Evolutionary conservation across 2,113 vertebrate genomes (phyloP).

Genomic region (Brevimyrus niger): DNA sequence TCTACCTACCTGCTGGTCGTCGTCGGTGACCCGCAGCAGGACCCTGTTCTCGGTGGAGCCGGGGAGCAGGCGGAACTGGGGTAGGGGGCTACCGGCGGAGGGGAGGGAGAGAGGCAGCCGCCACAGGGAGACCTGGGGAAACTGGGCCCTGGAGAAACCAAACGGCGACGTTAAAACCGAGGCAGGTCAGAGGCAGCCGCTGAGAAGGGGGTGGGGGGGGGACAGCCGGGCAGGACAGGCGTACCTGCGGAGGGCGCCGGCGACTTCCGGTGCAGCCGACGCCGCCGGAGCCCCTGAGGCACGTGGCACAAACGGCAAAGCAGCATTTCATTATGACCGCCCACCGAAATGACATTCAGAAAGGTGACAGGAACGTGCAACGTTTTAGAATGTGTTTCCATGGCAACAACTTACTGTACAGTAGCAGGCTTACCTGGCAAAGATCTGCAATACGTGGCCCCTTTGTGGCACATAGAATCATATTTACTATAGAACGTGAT

Average conservation of each 20-base stretch:
- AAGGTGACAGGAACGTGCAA: not conserved
- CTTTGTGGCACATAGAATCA: not conserved
- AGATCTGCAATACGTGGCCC: not conserved
- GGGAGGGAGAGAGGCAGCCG: conserved; percentile 28
- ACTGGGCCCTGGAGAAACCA: not conserved
- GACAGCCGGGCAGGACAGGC: not conserved
- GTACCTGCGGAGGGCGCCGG: not conserved
- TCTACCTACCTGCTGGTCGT: conserved; percentile 24
- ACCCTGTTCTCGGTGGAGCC: conserved; percentile 9
- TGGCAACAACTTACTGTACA: not conserved
- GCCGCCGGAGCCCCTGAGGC: not conserved
- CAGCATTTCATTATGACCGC: not conserved
- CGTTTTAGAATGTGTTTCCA: not conserved
- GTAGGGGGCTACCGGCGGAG: conserved; percentile 16
- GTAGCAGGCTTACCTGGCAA: not conserved
- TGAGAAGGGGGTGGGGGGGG: too few species aligned
- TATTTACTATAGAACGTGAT: not conserved
- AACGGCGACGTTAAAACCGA: not conserved
- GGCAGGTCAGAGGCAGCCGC: not conserved
- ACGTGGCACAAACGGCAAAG: not conserved
- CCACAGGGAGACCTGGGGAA: conserved; percentile 21
- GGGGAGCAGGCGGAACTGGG: conserved; percentile 28
- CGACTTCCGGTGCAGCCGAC: not conserved
- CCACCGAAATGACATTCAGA: not conserved
- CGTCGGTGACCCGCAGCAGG: conserved; percentile 22